Conservation (phyloP, 2,797 vertebrate genomes). For the Uromys caudimaculatus region DNA sequence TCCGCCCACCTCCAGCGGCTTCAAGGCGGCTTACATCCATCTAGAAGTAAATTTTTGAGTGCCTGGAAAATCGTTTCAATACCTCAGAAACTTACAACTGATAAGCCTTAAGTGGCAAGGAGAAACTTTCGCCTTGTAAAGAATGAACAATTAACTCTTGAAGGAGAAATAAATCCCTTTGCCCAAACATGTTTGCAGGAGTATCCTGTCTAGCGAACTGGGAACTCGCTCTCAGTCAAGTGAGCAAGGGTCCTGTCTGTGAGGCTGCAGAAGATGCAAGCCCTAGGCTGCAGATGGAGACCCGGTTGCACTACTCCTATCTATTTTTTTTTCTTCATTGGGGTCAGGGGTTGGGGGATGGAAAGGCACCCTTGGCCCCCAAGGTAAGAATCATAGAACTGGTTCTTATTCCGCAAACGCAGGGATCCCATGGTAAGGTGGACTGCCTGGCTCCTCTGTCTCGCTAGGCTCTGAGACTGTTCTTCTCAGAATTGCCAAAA, state of each 20-base stretch:
- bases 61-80: neutral
- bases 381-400: neutral
- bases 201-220: accelerated
- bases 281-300: neutral
- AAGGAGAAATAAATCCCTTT: neutral
- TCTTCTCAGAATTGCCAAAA: accelerated
- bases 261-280: accelerated
- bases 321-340: neutral
- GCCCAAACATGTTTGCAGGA: neutral
- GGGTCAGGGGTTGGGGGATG: too few species aligned
- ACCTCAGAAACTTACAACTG: neutral
- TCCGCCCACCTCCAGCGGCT: accelerated
- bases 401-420: neutral
- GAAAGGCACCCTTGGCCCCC: neutral
- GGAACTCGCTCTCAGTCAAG: accelerated
- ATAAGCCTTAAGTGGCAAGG: neutral
- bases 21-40: neutral
- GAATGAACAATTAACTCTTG: neutral
- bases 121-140: neutral
- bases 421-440: neutral
- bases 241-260: neutral
- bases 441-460: neutral
- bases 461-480: neutral
- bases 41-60: neutral
- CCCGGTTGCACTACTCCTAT: accelerated